Percentiles rank a stretch among this genome's conserved stretches.
These are phyloP conservation scores for Sarcophaga variegata DNA, from an alignment of 2,888 invertebrate genomes.

Conservation along the genomic window DNA sequence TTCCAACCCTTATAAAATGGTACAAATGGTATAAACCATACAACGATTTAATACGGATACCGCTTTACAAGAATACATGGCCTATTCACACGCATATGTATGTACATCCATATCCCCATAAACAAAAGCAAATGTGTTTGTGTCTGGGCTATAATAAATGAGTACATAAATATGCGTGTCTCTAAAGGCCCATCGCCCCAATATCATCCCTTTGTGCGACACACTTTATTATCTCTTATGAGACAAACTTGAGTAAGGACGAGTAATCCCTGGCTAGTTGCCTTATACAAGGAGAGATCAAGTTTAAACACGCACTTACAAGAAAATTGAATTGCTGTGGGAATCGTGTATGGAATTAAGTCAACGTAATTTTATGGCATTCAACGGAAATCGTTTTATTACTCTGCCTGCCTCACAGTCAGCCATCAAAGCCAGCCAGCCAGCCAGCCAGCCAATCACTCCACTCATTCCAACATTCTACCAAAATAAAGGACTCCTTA, in stretches of 20 bases:
- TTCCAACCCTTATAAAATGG: slow-evolving; percentile 48
- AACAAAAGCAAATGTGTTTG: neutral
- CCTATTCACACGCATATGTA: neutral
- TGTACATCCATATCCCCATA: neutral
- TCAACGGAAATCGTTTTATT: slow-evolving; percentile 69
- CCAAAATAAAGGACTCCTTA: neutral
- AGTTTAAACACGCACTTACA: slow-evolving; percentile 65
- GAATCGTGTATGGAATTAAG: slow-evolving; percentile 69
- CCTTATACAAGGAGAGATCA: slow-evolving; percentile 51
- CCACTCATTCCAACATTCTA: neutral
- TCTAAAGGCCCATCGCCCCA: slow-evolving; percentile 48
- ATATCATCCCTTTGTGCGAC: too few relatives aligned
- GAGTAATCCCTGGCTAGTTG: neutral
- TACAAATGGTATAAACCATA: neutral
- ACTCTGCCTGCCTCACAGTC: slow-evolving; percentile 46
- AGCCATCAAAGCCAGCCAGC: slow-evolving; percentile 1
- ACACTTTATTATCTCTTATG: neutral
- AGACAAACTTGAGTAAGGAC: slow-evolving; percentile 15
- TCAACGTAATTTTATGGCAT: slow-evolving; percentile 69
- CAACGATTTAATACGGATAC: too few relatives aligned
- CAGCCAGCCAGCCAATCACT: neutral
- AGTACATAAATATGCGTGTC: slow-evolving; percentile 62
- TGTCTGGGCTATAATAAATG: slow-evolving; percentile 46
- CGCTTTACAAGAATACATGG: too few relatives aligned
- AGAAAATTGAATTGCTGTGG: slow-evolving; percentile 56